Evolutionary conservation across 35 echinoderm and acorn worm species (phyloP).

Genomic region (Heliocidaris tuberculata): DNA sequence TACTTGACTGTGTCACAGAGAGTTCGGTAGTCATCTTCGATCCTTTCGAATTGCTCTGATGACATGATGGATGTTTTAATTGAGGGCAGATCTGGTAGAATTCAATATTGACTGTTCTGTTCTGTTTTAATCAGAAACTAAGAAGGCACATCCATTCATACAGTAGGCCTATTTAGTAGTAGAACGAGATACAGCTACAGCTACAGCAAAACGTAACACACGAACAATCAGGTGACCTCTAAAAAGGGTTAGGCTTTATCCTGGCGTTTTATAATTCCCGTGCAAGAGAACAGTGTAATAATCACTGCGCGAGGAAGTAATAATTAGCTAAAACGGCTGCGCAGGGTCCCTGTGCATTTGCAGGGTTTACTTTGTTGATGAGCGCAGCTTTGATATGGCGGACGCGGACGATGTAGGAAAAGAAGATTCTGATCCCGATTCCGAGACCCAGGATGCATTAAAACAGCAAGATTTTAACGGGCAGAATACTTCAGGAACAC

Average conservation of each 20-base stretch:
- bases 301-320: background rate
- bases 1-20: conserved; percentile 53
- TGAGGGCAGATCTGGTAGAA: background rate
- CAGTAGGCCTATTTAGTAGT: too few relatives aligned
- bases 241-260: background rate
- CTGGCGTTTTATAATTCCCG: background rate
- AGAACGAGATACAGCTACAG: too few relatives aligned
- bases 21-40: conserved; percentile 63
- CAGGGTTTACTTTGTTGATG: conserved; percentile 20
- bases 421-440: background rate
- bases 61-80: conserved; percentile 54
- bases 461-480: background rate
- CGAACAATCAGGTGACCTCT: conserved; percentile 24
- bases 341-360: background rate
- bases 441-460: background rate
- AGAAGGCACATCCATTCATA: background rate
- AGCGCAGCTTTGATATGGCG: conserved; percentile 26
- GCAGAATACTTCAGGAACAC: background rate
- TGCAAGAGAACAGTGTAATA: background rate
- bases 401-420: background rate
- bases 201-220: too few relatives aligned
- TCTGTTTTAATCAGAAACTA: too few relatives aligned
- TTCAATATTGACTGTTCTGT: background rate
- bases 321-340: background rate
- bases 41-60: conserved; percentile 75